Evolutionary conservation across 2,113 vertebrate genomes (phyloP), one percentile per base, ranked within the genome.

Genomic region (Saimiri boliviensis): DNA sequence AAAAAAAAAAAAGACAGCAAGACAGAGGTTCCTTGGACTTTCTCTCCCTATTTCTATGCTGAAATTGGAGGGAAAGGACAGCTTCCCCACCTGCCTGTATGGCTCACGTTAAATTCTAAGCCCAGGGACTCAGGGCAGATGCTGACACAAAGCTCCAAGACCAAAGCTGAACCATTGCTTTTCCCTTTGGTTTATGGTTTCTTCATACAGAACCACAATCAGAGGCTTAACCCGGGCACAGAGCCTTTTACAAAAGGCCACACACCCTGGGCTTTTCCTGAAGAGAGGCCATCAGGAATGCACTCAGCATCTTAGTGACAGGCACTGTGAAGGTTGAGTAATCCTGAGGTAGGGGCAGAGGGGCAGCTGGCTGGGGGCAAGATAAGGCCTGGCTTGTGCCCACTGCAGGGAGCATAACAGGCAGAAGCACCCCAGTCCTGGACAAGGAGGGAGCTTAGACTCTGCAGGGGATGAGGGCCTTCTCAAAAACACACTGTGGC

Each of bases 171-270:
- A 63, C 93, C 79, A 45, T 47, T 1, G 7, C 70, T 86, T 86
- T 89, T 94, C 37, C 85, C 74, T 93, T 88, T 90, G 92, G 86
- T 92, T 94, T 90, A 87, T 63, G 84, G 82, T 91, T 97, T 90
- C 94, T 96, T 95, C 95, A 86, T 8, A 16, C 80, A 94, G 89
- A 97, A 95, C 91, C 89, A 97, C 97, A 96, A 93, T 54, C 66
- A 52, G 56, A 97, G 86, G 93, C 94, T 96, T 95, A 96, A 76
- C 63, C 66, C 5, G 0, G 47, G 93, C 94, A 90, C 3, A 0
- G 25, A 80, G 52, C 27, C 94, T 95, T 93, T 96, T 76, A 97
- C 76, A 82, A 94, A 95, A 97, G 95, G 90, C 92, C 96, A 92
- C 90, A 86, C 20, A 87, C 80, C 86, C 86, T 20, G 8, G 71